Evolutionary conservation across 2,888 invertebrate species (phyloP).

Genomic region (Leucoma salicis): DNA sequence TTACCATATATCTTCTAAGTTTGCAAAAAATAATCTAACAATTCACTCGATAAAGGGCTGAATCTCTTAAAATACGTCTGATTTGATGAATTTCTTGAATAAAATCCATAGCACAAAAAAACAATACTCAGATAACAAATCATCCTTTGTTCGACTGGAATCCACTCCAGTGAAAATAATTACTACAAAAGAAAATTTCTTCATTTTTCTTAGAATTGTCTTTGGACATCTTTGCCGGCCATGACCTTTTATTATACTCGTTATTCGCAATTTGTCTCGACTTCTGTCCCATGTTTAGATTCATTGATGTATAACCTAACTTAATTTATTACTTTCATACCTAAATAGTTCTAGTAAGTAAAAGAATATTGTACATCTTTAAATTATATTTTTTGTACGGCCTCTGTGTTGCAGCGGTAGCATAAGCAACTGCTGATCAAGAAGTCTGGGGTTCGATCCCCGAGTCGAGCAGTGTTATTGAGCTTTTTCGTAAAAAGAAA

Average conservation of each 20-base stretch:
- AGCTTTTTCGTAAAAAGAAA: too few relatives aligned
- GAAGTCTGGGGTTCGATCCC: too few relatives aligned
- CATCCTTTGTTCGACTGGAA: constrained; percentile 23
- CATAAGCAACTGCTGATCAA: too few relatives aligned
- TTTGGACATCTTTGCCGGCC: constrained; percentile 13
- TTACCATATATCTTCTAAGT: too few relatives aligned
- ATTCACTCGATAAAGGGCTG: too few relatives aligned
- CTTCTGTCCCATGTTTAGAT: constrained; percentile 20
- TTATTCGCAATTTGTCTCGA: constrained; percentile 34
- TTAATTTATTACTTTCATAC: constrained; percentile 25
- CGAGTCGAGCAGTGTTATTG: too few relatives aligned
- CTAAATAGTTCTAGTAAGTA: constrained; percentile 10
- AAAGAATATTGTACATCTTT: too few relatives aligned
- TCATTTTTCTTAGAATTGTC: constrained; percentile 32
- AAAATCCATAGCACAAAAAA: background rate
- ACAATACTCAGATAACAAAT: constrained; percentile 10
- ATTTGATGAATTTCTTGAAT: background rate
- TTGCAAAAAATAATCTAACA: too few relatives aligned
- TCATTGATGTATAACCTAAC: constrained; percentile 24
- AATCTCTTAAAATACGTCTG: too few relatives aligned
- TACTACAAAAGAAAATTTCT: constrained; percentile 26
- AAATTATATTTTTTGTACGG: too few relatives aligned
- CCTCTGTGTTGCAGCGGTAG: too few relatives aligned
- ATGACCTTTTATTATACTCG: constrained; percentile 29
- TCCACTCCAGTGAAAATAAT: constrained; percentile 28